Evolutionary conservation across 1,140 invertebrate species (phyloP).

Genomic region (Medauroidea extradentata): DNA sequence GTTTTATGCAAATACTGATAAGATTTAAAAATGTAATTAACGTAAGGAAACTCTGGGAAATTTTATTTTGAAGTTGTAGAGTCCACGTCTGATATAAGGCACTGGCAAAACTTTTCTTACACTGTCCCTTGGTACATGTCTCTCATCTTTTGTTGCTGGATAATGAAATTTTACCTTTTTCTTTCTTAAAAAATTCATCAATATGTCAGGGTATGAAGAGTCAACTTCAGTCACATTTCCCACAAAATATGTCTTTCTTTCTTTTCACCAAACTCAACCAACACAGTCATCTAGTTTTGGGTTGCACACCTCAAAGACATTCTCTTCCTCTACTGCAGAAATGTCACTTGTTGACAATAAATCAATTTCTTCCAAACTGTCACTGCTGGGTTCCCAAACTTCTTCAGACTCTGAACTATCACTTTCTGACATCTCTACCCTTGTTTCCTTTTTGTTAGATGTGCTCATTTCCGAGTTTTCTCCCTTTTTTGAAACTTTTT

Average conservation of each 20-base stretch:
- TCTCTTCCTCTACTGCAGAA: slow-evolving; percentile 1
- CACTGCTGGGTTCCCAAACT: neutral
- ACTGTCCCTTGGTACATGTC: no score
- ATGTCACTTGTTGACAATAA: neutral
- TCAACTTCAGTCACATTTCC: slow-evolving; percentile 1
- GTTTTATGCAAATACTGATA: no score
- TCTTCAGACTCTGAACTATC: neutral
- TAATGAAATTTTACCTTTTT: no score
- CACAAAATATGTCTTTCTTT: slow-evolving; percentile 2
- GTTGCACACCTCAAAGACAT: neutral
- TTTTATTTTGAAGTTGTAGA: no score
- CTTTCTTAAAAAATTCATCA: no score
- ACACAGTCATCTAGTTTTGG: neutral
- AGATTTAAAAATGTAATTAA: no score
- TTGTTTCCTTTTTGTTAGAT: neutral
- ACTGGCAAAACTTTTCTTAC: no score
- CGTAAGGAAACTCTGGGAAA: no score
- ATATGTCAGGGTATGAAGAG: no score
- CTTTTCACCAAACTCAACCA: neutral
- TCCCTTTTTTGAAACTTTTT: neutral
- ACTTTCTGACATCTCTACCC: neutral
- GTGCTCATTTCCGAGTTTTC: slow-evolving; percentile 1
- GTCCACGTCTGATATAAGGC: no score
- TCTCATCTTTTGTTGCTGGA: no score
- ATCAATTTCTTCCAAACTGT: neutral